Base-by-base conservation (phyloP, 2,797 vertebrate genomes). In the Chiroxiphia lanceolata region DNA sequence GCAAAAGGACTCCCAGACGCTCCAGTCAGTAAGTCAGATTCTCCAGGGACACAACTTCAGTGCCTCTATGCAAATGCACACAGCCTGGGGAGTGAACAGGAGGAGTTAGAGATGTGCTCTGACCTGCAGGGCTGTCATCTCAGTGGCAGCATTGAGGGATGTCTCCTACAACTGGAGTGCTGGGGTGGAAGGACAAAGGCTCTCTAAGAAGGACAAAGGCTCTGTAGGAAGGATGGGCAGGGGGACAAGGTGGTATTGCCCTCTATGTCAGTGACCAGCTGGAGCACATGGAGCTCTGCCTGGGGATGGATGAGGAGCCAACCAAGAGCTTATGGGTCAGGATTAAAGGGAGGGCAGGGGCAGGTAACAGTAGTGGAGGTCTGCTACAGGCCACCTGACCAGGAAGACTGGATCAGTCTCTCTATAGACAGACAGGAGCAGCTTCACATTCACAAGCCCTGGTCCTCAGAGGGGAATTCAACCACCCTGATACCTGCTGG, bases 81-180 rank as follows among this genome's bases (percentile, higher is more conserved):
- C 47, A 26, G 48, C 12, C 3, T 19, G n/a, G 53, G 33, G 40
- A 38, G 9, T 21, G 40, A 70, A 15, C 10, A 29, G 40, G 51
- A 38, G 29, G 42, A 27, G 2, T 33, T 23, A 33, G 29, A 83
- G 59, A 14, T 0, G 0, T 38, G 40, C 53, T 42, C 2, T 0
- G 2, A 6, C 2, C 0, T 26, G 71, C 71, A 61, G 48, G 27
- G 27, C 47, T 67, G 23, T 19, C 20, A 11, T 42, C 40, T 60
- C 72, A 22, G 20, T 8, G 5, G 33, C 29, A 19, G 42, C 59
- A 54, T 15, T 26, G 70, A 83, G 40, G 34, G 27, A 22, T 51
- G 57, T 51, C 57, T 71, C 38, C 60, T 65, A 1, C 18, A 36
- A 1, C 8, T 29, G 60, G 29, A 51, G 14, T 51, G 38, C 51